These are phyloP conservation scores for Neomonachus schauinslandi DNA, from an alignment of 2,113 vertebrate genomes.

Conservation along the genomic window DNA sequence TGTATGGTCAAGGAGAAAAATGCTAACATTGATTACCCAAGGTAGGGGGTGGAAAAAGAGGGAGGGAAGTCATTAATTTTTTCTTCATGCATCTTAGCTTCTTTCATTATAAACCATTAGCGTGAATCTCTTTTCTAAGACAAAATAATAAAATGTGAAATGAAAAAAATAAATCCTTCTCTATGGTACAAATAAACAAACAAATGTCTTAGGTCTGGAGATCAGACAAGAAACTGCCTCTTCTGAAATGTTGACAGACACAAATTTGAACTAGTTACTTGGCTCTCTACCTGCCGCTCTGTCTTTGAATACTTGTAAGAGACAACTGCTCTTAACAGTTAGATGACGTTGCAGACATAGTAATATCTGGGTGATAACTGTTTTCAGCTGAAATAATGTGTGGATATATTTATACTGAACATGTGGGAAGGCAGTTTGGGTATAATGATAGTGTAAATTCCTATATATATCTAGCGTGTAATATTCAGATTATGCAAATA, in stretches of 20 bases:
- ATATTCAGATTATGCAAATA: background rate
- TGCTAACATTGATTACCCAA: background rate
- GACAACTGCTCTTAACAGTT: background rate
- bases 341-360: background rate
- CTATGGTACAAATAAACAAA: background rate
- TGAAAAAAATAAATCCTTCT: background rate
- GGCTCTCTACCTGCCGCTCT: background rate
- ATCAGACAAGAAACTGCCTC: background rate
- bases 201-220: background rate
- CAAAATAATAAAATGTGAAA: background rate
- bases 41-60: background rate
- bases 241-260: background rate
- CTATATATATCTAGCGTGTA: background rate
- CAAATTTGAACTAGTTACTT: background rate
- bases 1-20: background rate
- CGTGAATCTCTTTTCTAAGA: slow-evolving; percentile 10
- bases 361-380: background rate
- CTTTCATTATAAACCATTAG: background rate
- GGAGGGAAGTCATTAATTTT: background rate
- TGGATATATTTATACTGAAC: slow-evolving; percentile 4
- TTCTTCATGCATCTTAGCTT: background rate
- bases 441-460: background rate
- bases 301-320: slow-evolving; percentile 22
- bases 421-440: background rate
- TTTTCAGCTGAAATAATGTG: slow-evolving; percentile 37